These are phyloP conservation scores for Stylophora pistillata DNA, from an alignment of 64 coral and sea anemone genomes.

Conservation along the genomic window DNA sequence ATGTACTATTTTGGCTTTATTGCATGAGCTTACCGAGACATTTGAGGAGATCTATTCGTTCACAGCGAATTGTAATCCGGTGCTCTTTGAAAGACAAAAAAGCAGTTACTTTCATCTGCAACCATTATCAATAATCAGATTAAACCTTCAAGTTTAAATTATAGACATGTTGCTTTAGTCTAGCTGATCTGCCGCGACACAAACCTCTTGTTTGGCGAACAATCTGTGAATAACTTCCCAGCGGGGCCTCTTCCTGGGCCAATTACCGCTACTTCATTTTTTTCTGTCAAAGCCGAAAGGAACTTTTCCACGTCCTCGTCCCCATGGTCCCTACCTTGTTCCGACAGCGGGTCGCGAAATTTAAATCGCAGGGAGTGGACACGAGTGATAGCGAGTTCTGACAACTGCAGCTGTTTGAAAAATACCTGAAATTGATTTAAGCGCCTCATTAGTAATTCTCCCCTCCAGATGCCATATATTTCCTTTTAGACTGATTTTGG, in stretches of 20 bases:
- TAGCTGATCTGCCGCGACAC: neutral
- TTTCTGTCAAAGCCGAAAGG: constrained; percentile 84
- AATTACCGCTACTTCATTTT: constrained; percentile 91
- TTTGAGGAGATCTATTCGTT: constrained; percentile 7
- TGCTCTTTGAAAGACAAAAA: constrained; percentile 42
- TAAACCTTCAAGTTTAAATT: neutral
- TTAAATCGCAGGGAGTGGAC: constrained; percentile 88
- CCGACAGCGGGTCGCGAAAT: constrained; percentile 74
- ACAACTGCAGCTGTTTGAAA: constrained; percentile 76
- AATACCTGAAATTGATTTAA: constrained; percentile 49
- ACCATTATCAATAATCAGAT: too few species aligned
- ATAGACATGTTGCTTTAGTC: neutral
- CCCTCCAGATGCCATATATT: too few species aligned
- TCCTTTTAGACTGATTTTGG: too few species aligned
- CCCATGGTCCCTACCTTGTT: constrained; percentile 54
- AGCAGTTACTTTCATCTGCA: neutral
- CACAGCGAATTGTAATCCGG: constrained; percentile 45
- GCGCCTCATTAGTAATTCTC: too few species aligned
- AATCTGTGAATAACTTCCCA: constrained; percentile 81
- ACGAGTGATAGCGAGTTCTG: constrained; percentile 85
- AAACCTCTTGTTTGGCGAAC: constrained; percentile 91
- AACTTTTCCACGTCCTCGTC: constrained; percentile 87
- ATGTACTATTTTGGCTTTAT: too few species aligned
- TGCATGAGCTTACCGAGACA: neutral
- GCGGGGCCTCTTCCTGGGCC: constrained; percentile 90